A percentile compares a stretch with the other conserved stretches of the same genome.
These are phyloP conservation scores for Thermophis baileyi DNA, from an alignment of 2,113 vertebrate genomes.

Conservation along the genomic window DNA sequence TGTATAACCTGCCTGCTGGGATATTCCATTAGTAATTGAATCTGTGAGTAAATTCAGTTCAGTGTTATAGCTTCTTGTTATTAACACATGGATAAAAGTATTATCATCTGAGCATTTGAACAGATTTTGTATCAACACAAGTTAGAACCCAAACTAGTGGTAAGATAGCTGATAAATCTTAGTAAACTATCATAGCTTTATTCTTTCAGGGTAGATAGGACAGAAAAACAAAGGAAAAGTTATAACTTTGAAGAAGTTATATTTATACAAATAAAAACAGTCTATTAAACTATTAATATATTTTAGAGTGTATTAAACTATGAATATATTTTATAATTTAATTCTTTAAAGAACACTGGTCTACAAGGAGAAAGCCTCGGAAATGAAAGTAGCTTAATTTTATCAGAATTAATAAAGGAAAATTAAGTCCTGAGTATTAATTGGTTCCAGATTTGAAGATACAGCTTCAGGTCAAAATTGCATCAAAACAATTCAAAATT, in stretches of 20 bases:
- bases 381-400: too few relatives aligned
- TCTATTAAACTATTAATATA: not conserved
- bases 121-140: not conserved
- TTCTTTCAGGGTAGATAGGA: not conserved
- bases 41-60: not conserved
- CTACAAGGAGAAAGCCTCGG: too few relatives aligned
- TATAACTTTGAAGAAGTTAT: conserved; percentile 2
- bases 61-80: not conserved
- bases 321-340: not conserved
- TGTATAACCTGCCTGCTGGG: too few relatives aligned
- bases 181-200: not conserved
- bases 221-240: conserved; percentile 25
- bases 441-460: too few relatives aligned
- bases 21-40: not conserved
- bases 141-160: not conserved
- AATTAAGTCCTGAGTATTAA: too few relatives aligned
- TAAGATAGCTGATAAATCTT: conserved; percentile 22
- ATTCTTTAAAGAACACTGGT: too few relatives aligned
- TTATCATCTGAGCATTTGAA: conserved; percentile 20
- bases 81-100: not conserved
- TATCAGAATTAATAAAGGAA: too few relatives aligned
- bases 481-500: too few relatives aligned
- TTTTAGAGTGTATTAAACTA: not conserved
- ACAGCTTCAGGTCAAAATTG: too few relatives aligned
- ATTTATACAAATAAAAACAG: conserved; percentile 10